Evolutionary conservation across 2,888 invertebrate species (phyloP), one percentile per base, ranked within the genome.

Genomic region (Chydorus sphaericus): DNA sequence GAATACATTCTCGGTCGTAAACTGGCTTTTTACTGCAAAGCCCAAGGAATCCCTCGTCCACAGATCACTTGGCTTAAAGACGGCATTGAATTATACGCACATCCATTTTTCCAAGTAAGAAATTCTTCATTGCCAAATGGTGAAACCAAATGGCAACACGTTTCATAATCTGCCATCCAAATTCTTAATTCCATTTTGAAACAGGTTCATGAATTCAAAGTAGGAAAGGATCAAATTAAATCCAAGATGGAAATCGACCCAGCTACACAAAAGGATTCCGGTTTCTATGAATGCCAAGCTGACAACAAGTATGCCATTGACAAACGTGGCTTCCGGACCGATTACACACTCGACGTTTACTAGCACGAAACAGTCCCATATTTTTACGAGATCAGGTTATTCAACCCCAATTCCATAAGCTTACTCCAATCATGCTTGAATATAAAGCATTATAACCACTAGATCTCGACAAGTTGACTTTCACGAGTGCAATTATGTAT

Each of bases 221-320:
- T 85, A 60, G 85, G 81, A 8, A 78, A 81, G 2, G 87, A 88
- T 66, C 81, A 77, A 63, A 83, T 91, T 37, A 91, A 91, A 70
- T 89, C 89, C 28, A 92, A 92, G 75, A 78, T 92, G 65, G 92
- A 92, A 74, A 92, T 92, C 52, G 91, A 92, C 69, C 92, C 92
- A 10, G 91, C 91, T 0, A 89, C 91, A 3, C 91, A 92, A 73
- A 91, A 90, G 90, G 91, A 92, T 68, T 90, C 90, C 11, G 91
- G 91, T 14, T 83, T 89, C 18, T 92, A 91, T 69, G 91, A 91
- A 69, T 92, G 92, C 66, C 88, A 88, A 4, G 91, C 91, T 0
- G 90, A 91, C 70, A 92, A 92, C 67, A 90, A 89, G 84, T 91
- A 90, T 69, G 85, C 88, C 31, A 85, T 91, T 59, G 91, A 92